A percentile compares a stretch with the other conserved stretches of the same genome.
phyloP scores from a whole-genome alignment of 2,888 invertebrate genomes.

The Pachymerium ferrugineum region DNA sequence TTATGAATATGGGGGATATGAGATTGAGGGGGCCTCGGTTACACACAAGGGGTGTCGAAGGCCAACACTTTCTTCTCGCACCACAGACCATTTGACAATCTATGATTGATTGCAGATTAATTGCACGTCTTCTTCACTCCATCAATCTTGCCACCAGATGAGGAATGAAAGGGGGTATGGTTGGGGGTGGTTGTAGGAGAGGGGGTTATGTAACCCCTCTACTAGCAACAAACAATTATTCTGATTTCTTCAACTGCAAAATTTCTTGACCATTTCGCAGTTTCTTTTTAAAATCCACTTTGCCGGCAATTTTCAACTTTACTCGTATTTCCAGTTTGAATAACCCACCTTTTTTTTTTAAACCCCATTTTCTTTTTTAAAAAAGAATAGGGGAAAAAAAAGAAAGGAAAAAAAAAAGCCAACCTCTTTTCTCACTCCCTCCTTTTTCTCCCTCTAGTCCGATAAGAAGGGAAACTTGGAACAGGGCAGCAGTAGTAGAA shows the following conservation, averaged over 20 bases:
- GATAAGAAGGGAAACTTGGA: not conserved
- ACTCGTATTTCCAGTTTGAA: not conserved
- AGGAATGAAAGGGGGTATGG: too few relatives aligned
- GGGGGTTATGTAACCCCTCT: too few relatives aligned
- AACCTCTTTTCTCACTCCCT: constrained; percentile 10
- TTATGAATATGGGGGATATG: not conserved
- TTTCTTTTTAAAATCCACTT: not conserved
- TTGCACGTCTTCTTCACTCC: constrained; percentile 10
- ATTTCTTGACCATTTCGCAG: not conserved
- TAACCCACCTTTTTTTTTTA: constrained; percentile 1
- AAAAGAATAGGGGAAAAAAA: too few relatives aligned
- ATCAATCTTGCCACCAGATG: constrained; percentile 29
- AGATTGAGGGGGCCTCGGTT: not conserved
- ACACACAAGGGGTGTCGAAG: constrained; percentile 1
- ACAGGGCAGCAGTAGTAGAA: not conserved
- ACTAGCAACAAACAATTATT: not conserved
- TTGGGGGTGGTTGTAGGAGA: too few relatives aligned
- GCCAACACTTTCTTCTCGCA: not conserved
- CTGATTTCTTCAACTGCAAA: not conserved
- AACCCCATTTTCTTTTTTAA: not conserved
- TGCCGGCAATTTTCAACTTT: not conserved
- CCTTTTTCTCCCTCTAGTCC: not conserved
- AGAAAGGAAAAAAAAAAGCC: not conserved
- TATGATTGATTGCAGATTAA: constrained; percentile 29
- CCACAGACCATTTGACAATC: constrained; percentile 22